Evolutionary conservation across 2,888 invertebrate species (phyloP).

Genomic region (Drosophila testacea): DNA sequence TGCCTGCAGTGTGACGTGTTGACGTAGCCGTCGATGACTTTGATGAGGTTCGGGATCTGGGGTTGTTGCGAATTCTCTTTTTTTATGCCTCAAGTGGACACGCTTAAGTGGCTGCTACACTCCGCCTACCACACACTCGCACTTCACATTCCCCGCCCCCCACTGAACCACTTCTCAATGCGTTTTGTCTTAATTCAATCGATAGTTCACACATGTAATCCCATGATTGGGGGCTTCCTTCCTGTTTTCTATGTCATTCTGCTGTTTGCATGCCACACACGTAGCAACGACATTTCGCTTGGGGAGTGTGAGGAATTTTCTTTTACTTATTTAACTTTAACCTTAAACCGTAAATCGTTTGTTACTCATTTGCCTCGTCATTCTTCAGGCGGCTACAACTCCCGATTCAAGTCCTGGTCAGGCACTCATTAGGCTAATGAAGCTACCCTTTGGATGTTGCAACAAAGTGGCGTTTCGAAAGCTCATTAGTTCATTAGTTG

Average conservation of each 20-base stretch:
- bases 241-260: slow-evolving; percentile 54
- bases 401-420: neutral
- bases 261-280: slow-evolving; percentile 73
- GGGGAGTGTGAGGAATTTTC: slow-evolving; percentile 6
- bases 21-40: slow-evolving; percentile 58
- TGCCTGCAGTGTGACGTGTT: slow-evolving; percentile 78
- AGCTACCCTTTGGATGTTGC: slow-evolving; percentile 25
- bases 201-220: slow-evolving; percentile 80
- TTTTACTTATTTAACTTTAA: slow-evolving; percentile 60
- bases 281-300: slow-evolving; percentile 57
- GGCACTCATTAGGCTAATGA: slow-evolving; percentile 74
- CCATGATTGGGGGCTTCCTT: slow-evolving; percentile 76
- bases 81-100: slow-evolving; percentile 74
- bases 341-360: slow-evolving; percentile 60
- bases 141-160: neutral
- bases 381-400: slow-evolving; percentile 8
- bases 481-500: slow-evolving; percentile 71
- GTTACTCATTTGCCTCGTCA: slow-evolving; percentile 61
- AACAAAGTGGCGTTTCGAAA: slow-evolving; percentile 39
- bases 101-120: slow-evolving; percentile 71
- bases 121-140: slow-evolving; percentile 24
- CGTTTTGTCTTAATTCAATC: slow-evolving; percentile 80
- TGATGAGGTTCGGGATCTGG: slow-evolving; percentile 59
- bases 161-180: slow-evolving; percentile 27
- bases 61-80: slow-evolving; percentile 60